Evolutionary conservation across 1,140 invertebrate species (phyloP).

Genomic region (Acyrthosiphon pisum): DNA sequence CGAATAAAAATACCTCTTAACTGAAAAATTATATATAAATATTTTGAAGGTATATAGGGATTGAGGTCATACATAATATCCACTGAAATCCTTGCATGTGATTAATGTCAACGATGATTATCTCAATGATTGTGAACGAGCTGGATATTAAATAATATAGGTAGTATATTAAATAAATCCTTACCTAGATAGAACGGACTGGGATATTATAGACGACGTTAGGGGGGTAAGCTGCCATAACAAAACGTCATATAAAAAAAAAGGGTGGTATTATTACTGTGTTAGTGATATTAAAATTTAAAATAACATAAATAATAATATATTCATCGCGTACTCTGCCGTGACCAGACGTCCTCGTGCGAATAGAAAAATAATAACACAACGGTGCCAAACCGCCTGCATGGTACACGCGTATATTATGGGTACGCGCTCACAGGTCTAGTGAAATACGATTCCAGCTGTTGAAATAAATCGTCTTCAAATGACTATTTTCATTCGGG

Average conservation of each 20-base stretch:
- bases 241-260: neutral
- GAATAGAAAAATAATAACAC: neutral
- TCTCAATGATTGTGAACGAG: neutral
- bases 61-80: neutral
- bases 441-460: neutral
- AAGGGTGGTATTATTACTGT: too few relatives aligned
- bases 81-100: neutral
- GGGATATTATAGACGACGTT: neutral
- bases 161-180: neutral
- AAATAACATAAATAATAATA: too few relatives aligned
- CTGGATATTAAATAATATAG: neutral
- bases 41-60: neutral
- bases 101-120: neutral
- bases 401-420: neutral
- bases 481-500: neutral
- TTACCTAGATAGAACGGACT: neutral
- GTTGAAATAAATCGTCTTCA: slow-evolving; percentile 25
- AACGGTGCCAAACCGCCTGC: neutral
- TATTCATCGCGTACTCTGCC: neutral
- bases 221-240: neutral
- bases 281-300: too few relatives aligned
- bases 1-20: neutral
- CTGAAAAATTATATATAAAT: neutral
- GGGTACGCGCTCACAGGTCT: neutral
- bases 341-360: neutral